Conservation (phyloP, 2,113 vertebrate species). For the Gnathonemus echidnorhynchus region DNA sequence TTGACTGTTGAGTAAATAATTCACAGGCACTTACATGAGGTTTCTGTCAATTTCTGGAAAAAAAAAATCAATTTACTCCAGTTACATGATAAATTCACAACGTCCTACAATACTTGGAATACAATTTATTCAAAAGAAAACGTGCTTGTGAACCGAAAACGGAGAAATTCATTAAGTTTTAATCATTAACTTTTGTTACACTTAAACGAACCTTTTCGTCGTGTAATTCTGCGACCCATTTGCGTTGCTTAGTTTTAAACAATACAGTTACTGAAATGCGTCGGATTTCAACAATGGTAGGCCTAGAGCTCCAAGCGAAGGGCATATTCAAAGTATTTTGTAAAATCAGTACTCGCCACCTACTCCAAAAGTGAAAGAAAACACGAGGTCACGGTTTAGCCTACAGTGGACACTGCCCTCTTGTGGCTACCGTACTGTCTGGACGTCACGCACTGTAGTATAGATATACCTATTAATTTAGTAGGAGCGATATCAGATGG, state of each 20-base stretch:
- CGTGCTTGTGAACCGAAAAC: background rate
- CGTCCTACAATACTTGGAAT: background rate
- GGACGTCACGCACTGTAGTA: background rate
- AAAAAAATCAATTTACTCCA: background rate
- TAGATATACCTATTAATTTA: background rate
- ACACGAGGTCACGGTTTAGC: background rate
- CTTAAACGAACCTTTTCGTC: background rate
- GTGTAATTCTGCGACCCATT: background rate
- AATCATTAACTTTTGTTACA: background rate
- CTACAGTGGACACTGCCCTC: constrained; percentile 10
- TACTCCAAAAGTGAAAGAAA: background rate
- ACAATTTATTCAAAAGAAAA: background rate
- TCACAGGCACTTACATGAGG: background rate
- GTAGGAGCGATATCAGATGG: background rate
- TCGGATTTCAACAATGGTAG: background rate
- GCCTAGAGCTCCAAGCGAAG: background rate
- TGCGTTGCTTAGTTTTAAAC: background rate
- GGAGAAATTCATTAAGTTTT: background rate
- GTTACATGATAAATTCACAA: background rate
- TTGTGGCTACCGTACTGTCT: background rate
- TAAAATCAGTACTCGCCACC: background rate
- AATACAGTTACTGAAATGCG: background rate
- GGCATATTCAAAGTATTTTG: background rate
- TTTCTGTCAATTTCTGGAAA: background rate
- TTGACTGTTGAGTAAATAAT: background rate